Base-by-base conservation (phyloP, 2,113 vertebrate genomes). In the Heterotilapia buettikoferi region DNA sequence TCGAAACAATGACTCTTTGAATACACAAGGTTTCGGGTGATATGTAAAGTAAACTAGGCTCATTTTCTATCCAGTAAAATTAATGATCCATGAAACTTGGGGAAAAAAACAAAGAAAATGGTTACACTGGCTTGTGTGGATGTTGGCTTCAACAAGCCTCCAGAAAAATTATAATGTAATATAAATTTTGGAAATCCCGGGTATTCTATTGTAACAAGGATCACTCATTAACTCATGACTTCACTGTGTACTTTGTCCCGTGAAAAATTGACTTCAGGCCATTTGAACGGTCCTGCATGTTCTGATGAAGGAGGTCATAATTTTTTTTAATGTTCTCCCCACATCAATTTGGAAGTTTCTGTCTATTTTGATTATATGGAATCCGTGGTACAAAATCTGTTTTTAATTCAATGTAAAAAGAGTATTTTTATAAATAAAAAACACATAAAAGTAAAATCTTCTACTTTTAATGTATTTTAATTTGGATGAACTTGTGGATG, bases 21-120 rank as follows among this genome's bases (percentile, higher is more conserved):
- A 92, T 82, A 80, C 86, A 83, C 87, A 86, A 84, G 91, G 92
- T 91, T 94, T 92, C 79, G 52, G 88, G 84, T 90, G 90, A 90
- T 92, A 84, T 83, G 82, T 90, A 90, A 92, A 86, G 86, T 88
- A 89, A 91, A 91, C 90, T 54, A 29, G 54, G 10, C 45, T 57
- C 80, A 71, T 86, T 91, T 94, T 92, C 63, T 86, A 47, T 76
- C 90, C 87, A 84, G 87, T 53, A 26, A 94, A 92, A 93, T 87
- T 89, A 94, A 94, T 92, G 90, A 91, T 85, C 82, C 85, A 19
- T 90, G 87, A 90, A 91, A 91, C 21, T 80, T 81, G 87, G 87
- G 85, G 73, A 7, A n/a, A 88, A 94, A 92, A 88, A 90, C 89
- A 87, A 92, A 81, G 57, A 54, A 61, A 57, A 76, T 43, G 40